Percentiles rank a stretch among this genome's conserved stretches.
Conservation (phyloP, 2,113 vertebrate genomes). For the Laticauda laticaudata region DNA sequence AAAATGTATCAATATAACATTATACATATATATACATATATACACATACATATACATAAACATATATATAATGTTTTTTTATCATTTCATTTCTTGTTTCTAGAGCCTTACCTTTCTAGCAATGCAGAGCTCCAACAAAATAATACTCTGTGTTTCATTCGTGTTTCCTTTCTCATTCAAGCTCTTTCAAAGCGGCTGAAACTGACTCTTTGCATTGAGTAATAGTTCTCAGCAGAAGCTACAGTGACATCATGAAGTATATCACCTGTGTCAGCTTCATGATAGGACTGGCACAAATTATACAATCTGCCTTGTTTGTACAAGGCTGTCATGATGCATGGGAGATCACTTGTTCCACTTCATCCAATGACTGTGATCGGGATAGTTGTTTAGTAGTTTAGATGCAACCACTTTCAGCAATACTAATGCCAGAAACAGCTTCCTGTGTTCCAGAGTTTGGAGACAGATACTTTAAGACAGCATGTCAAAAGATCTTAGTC, state of each 20-base stretch:
- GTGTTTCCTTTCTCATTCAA: neutral
- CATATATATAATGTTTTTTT: neutral
- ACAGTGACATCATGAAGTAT: neutral
- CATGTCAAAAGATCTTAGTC: neutral
- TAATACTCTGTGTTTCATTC: neutral
- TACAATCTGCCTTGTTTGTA: neutral
- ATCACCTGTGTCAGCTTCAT: neutral
- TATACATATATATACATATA: too few species aligned
- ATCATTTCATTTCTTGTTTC: neutral
- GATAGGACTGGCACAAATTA: neutral
- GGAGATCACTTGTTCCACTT: neutral
- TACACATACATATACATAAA: too few species aligned
- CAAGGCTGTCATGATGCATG: neutral
- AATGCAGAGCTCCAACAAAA: neutral
- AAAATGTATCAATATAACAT: too few species aligned
- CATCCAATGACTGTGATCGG: neutral
- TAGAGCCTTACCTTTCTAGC: neutral
- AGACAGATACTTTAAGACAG: neutral
- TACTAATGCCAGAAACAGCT: neutral
- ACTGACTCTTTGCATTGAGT: neutral
- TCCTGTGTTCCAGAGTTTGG: constrained; percentile 6
- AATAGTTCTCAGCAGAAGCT: neutral
- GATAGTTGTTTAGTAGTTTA: neutral
- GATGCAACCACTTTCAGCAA: neutral
- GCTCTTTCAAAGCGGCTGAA: neutral